phyloP scores from a whole-genome alignment of 1,140 invertebrate species.

The Drosophila tristis region DNA sequence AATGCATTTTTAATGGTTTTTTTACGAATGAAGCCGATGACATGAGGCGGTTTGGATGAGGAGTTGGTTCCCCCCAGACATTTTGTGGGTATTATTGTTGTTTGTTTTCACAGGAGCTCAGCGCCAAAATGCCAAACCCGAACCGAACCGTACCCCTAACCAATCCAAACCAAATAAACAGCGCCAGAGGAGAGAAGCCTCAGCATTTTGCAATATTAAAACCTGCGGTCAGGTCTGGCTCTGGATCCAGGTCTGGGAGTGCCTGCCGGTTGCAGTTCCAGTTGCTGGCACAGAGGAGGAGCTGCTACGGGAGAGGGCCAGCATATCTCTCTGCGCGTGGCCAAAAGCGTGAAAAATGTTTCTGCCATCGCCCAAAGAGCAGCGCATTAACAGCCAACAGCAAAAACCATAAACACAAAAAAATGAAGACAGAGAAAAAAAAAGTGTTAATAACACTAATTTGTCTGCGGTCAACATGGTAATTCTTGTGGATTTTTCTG shows the following conservation, averaged over 20 bases:
- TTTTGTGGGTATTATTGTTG: constrained; percentile 63
- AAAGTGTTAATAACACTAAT: constrained; percentile 67
- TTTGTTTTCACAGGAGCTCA: constrained; percentile 61
- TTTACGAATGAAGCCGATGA: constrained; percentile 30
- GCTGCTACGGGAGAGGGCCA: constrained; percentile 3
- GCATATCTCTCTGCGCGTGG: constrained; percentile 46
- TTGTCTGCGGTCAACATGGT: constrained; percentile 65
- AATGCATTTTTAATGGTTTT: constrained; percentile 63
- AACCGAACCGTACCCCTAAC: constrained; percentile 1
- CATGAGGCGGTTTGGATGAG: neutral
- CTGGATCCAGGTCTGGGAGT: constrained; percentile 24
- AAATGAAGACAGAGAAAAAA: constrained; percentile 16
- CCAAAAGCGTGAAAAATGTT: constrained; percentile 57
- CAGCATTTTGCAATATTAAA: constrained; percentile 61
- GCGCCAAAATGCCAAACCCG: constrained; percentile 29
- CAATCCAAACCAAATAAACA: constrained; percentile 49
- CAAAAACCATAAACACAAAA: constrained; percentile 26
- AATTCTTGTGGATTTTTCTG: constrained; percentile 64
- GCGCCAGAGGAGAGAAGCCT: constrained; percentile 32
- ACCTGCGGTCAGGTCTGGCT: constrained; percentile 53
- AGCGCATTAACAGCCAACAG: neutral
- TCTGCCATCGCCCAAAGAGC: constrained; percentile 51
- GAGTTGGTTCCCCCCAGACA: constrained; percentile 17
- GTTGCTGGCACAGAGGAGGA: constrained; percentile 23
- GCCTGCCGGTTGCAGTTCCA: constrained; percentile 32